phyloP scores from a whole-genome alignment of 2,797 vertebrate species.

The Molothrus ater region DNA sequence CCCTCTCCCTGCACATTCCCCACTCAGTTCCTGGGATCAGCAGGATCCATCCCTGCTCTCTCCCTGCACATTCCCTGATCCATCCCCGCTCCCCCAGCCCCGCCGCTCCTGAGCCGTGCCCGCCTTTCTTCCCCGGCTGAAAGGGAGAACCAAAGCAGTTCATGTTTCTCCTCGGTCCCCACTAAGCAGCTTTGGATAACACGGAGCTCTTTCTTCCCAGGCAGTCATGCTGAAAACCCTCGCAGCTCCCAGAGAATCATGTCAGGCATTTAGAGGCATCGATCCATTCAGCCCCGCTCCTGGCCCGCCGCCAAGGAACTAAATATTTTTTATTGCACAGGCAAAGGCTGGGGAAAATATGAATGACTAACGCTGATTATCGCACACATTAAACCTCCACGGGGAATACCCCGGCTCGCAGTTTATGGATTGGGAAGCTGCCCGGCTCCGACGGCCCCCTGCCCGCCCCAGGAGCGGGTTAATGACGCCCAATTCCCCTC shows the following conservation, averaged over 20 bases:
- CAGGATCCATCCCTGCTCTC: neutral
- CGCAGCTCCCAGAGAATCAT: conserved; percentile 70
- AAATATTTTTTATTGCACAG: conserved; percentile 76
- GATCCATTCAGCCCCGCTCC: conserved; percentile 72
- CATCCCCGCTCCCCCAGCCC: neutral
- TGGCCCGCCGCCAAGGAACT: conserved; percentile 75
- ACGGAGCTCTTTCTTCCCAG: conserved; percentile 84
- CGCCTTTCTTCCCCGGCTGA: conserved; percentile 25
- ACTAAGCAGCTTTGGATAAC: conserved; percentile 71
- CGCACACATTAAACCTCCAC: conserved; percentile 56
- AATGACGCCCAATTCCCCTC: neutral
- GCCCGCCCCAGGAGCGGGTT: neutral
- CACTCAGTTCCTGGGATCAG: neutral
- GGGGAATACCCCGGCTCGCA: conserved; percentile 45
- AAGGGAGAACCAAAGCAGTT: conserved; percentile 47
- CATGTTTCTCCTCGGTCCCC: conserved; percentile 62
- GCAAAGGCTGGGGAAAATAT: conserved; percentile 72
- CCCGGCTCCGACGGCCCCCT: neutral
- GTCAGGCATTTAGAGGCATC: conserved; percentile 77
- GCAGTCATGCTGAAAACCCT: conserved; percentile 83
- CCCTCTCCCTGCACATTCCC: neutral
- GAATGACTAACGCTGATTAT: conserved; percentile 73
- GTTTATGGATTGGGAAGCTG: neutral
- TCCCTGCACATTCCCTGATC: too few relatives aligned
- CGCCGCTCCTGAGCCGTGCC: neutral